These are phyloP conservation scores for Choristoneura rosaceana DNA, from an alignment of 2,888 invertebrate species.

Conservation along the genomic window DNA sequence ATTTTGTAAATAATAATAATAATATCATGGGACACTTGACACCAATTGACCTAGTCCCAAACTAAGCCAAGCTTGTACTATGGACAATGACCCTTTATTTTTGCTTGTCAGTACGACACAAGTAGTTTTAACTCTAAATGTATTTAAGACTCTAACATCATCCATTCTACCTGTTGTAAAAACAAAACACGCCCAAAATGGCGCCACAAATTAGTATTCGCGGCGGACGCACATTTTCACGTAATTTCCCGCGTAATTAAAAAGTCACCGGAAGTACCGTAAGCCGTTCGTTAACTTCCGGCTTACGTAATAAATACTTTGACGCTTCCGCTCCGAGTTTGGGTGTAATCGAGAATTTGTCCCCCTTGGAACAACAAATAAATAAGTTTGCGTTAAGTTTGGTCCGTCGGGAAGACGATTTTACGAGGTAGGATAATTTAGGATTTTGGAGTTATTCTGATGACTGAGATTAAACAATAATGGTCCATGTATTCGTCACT, in stretches of 20 bases:
- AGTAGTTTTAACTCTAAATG: no score
- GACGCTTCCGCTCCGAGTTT: constrained; percentile 36
- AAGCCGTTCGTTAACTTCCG: constrained; percentile 73
- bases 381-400: constrained; percentile 17
- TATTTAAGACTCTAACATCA: background rate
- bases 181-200: constrained; percentile 45
- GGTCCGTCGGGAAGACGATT: background rate
- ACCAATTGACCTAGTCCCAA: no score
- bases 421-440: background rate
- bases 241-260: constrained; percentile 81
- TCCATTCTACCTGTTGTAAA: background rate
- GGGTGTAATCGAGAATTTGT: constrained; percentile 26
- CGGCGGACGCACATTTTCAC: constrained; percentile 71
- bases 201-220: constrained; percentile 69
- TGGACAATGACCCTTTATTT: no score
- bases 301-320: constrained; percentile 53
- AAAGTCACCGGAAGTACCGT: constrained; percentile 76
- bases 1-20: no score
- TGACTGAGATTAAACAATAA: no score
- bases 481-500: no score
- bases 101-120: no score
- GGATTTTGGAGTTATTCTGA: background rate
- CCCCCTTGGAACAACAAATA: constrained; percentile 30
- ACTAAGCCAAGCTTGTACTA: no score
- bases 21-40: no score